phyloP scores from a whole-genome alignment of 2,888 invertebrate genomes.

The Hartigia nigra region DNA sequence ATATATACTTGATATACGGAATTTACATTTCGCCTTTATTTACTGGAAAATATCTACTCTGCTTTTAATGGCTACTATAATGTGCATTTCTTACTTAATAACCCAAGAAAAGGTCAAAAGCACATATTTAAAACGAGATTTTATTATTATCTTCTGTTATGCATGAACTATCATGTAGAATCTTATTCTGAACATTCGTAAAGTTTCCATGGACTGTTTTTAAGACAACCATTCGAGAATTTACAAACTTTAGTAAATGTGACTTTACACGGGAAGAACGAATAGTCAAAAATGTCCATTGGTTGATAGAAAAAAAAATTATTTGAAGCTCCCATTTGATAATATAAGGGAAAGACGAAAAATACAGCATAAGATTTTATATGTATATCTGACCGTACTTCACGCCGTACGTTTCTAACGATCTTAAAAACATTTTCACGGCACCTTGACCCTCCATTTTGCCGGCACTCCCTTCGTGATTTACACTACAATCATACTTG shows the following conservation, averaged over 20 bases:
- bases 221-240: neutral
- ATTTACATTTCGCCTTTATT: neutral
- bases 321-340: neutral
- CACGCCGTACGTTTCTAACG: no score
- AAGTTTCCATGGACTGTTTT: neutral
- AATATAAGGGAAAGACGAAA: neutral
- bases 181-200: neutral
- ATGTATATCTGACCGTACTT: no score
- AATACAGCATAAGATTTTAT: neutral
- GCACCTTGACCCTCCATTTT: no score
- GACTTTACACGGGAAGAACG: no score
- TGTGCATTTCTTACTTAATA: neutral
- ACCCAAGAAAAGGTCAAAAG: neutral
- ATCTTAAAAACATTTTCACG: no score
- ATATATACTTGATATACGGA: neutral
- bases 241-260: neutral
- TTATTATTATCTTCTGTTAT: neutral
- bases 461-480: no score
- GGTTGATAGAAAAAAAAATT: neutral
- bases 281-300: neutral
- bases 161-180: neutral
- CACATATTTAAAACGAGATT: neutral
- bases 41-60: neutral
- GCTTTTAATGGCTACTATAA: neutral
- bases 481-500: no score